Base-by-base conservation (phyloP, 2,888 invertebrate species). In the Dynastes hyllus region DNA sequence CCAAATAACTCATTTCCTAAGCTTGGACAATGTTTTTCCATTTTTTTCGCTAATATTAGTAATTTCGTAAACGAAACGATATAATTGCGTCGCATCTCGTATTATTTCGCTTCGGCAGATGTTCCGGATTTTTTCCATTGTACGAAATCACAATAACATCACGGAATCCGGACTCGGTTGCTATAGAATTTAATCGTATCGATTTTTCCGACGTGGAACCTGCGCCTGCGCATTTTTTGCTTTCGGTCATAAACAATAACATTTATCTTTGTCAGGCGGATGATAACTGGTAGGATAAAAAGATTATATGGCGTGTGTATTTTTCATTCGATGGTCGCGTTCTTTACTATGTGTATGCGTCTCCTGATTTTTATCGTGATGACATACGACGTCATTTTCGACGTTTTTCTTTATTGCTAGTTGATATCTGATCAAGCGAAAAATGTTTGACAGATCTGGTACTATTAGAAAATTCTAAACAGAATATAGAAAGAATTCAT, bases 221-320 rank as follows among this genome's bases (percentile, higher is more conserved):
- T 16, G 37, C 58, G 58, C 55, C 32, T 16, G 71, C 55, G 55
- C 71, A 11, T 50, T 69, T 69, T 69, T 69, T 69, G 51, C 53
- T 55, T 50, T 61, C 11, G 11, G n/a, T 22, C 22, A 50, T 71
- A 71, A 71, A 71, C 71, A 71, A 71, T 71, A 71, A 71, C 55
- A 71, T 71, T 71, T 55, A 58, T 71, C 71, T 71, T 55, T 55
- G 71, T 71, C 71, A 27, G 32, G 16, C 37, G 71, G n/a, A 71
- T 58, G 71, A 71, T 71, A 71, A 58, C 71, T 71, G 71, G 55
- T 37, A 71, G 51, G 55, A 71, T 71, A 71, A 58, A 58, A 71
- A 55, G 58, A 69, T 69, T 69, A 51, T 69, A 69, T 22, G 37
- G 69, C 27, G 8, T 51, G 69, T 50, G n/a, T 45, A 69, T 69